Evolutionary conservation across 2,113 vertebrate genomes (phyloP).

Genomic region (Actenoides hombroni): DNA sequence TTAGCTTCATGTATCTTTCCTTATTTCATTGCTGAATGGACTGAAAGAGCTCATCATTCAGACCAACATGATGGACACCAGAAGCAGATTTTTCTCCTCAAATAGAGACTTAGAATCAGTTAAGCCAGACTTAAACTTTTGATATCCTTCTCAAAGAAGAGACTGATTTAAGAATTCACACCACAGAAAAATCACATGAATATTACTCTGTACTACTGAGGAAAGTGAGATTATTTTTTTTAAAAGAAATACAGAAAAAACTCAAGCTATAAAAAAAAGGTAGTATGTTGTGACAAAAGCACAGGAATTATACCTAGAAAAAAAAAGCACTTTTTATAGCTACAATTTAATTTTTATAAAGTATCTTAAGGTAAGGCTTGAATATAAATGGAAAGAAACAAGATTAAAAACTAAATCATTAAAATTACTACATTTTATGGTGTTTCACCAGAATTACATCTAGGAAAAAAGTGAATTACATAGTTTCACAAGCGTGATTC

Average conservation of each 20-base stretch:
- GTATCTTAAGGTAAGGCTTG: background rate
- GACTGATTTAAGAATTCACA: background rate
- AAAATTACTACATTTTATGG: background rate
- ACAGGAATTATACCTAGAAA: background rate
- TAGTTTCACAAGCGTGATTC: background rate
- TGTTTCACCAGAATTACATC: background rate
- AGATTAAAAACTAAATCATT: background rate
- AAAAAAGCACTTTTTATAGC: background rate
- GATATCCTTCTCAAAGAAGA: background rate
- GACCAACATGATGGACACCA: background rate
- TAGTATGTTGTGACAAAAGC: background rate
- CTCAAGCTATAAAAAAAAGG: background rate
- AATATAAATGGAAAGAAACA: background rate
- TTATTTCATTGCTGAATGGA: background rate
- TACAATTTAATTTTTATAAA: conserved; percentile 9
- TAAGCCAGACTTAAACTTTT: background rate
- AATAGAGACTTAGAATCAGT: background rate
- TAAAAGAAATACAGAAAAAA: background rate
- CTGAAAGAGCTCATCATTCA: background rate
- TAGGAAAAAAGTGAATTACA: background rate
- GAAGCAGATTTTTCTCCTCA: background rate
- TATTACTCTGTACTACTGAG: background rate
- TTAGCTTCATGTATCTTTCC: background rate
- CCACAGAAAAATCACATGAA: background rate
- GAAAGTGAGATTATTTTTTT: background rate